Conservation (phyloP, 2,888 invertebrate genomes). For the Argyra leucocephala region DNA sequence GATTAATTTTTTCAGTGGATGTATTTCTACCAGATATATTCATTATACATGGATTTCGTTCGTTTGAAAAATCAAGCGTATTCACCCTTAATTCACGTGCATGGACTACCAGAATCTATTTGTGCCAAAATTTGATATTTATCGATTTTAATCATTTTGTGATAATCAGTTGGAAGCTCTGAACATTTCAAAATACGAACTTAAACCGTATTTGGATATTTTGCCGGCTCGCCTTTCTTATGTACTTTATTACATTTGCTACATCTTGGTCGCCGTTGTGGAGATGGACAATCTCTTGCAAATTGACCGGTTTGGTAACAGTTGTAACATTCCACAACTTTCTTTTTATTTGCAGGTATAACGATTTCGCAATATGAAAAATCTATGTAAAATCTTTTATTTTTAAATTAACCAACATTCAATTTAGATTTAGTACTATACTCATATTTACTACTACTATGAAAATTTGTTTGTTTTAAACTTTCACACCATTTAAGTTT, state of each 20-base stretch:
- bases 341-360: too few relatives aligned
- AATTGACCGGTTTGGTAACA: not conserved
- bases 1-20: too few relatives aligned
- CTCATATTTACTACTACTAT: not conserved
- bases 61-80: not conserved
- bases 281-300: not conserved
- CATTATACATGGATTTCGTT: not conserved
- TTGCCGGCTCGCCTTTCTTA: not conserved
- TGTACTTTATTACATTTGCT: not conserved
- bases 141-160: not conserved
- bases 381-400: too few relatives aligned
- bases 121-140: not conserved
- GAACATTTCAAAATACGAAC: not conserved
- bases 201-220: not conserved
- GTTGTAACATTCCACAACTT: not conserved
- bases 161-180: not conserved
- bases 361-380: too few relatives aligned
- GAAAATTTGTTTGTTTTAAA: not conserved
- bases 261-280: not conserved
- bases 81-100: not conserved
- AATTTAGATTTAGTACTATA: too few relatives aligned
- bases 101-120: slow-evolving; percentile 2
- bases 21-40: not conserved
- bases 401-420: too few relatives aligned
- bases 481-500: not conserved